Base-by-base conservation (phyloP, 2,797 vertebrate species). In the Crossoptilon crossoptilon region DNA sequence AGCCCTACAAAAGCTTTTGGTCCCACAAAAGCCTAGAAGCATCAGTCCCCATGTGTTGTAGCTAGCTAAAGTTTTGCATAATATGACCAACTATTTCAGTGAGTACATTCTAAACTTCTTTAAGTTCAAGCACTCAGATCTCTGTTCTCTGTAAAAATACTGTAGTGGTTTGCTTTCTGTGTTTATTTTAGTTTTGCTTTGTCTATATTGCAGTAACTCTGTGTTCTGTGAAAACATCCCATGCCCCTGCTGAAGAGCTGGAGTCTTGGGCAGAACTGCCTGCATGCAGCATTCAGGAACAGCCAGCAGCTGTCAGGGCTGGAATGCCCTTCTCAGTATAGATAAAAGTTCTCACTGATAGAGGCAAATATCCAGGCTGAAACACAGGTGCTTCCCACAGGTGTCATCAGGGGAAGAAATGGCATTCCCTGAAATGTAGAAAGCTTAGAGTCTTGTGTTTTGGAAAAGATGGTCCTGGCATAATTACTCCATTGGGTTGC, bases 281-380 rank as follows among this genome's bases (percentile, higher is more conserved):
- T 46, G 39, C 0, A 0, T 10, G 31, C 53, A 64, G 9, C 24
- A 5, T 12, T 18, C 6, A 31, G 63, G 24, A 41, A 14, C 0
- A 0, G 29, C 22, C 78, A 53, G 33, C 1, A 6, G 43, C 66
- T 70, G 26, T 8, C 35, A 39, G 37, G 44, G 51, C 82, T 64
- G 58, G 41, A 39, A 24, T 19, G 46, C 19, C 15, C 31, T 66
- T 84, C 48, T 59, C 3, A 0, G 27, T 1, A 17, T 27, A 79
- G 59, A 35, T 31, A 48, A 51, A 51, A 31, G 23, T 31, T 37
- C 68, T 56, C 92, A 37, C 31, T 49, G 56, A 43, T 8, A 46
- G 62, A 56, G 1, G 4, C 48, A 44, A 53, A 22, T 4, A 8
- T 10, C 22, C 17, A 53, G 69, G 43, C 58, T 70, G 69, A 58